Base-by-base conservation (phyloP, 2,797 vertebrate genomes). In the Crenuchus spilurus region DNA sequence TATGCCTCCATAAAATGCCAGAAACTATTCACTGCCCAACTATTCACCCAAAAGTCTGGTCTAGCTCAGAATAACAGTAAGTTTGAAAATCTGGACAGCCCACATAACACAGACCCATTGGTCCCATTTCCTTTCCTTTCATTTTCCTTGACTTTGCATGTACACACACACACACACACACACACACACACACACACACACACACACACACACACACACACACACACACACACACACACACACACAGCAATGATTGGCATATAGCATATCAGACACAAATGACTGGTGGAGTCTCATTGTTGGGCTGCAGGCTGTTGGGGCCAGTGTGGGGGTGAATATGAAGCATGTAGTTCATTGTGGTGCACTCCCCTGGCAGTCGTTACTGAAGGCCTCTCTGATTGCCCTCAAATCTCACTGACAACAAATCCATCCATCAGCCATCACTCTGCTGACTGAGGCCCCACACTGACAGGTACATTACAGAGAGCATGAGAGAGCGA, bases 321-420 rank as follows among this genome's bases (percentile, higher is more conserved):
- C 11, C 10, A 14, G 55, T 63, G 60, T 46, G 65, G 46, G 46
- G 33, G 54, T 54, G 61, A 76, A 76, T 65, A 76, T 51, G 78
- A 72, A 76, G 64, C 76, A 74, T 76, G 58, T 77, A 75, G 81
- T 85, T 90, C 85, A 80, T 77, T 79, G 83, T 75, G 63, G 30
- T 63, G 68, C 55, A 71, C 62, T 84, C 81, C 86, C 88, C 79
- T 84, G 88, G 83, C 84, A 88, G 87, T 87, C 82, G 84, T 91
- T 90, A 89, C 84, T 75, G 48, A 78, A 66, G 70, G 70, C 86
- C 83, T 89, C 84, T 86, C 88, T 90, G 91, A 92, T 88, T 91
- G 90, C 87, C 87, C 87, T 89, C 80, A 79, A 73, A 82, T 74
- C 76, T 49, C 86, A 82, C 84, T 91, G 89, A 92, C 88, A 91